A percentile compares a stretch with the other conserved stretches of the same genome.
Evolutionary conservation across 2,113 vertebrate genomes (phyloP).

Genomic region (Alethe diademata): DNA sequence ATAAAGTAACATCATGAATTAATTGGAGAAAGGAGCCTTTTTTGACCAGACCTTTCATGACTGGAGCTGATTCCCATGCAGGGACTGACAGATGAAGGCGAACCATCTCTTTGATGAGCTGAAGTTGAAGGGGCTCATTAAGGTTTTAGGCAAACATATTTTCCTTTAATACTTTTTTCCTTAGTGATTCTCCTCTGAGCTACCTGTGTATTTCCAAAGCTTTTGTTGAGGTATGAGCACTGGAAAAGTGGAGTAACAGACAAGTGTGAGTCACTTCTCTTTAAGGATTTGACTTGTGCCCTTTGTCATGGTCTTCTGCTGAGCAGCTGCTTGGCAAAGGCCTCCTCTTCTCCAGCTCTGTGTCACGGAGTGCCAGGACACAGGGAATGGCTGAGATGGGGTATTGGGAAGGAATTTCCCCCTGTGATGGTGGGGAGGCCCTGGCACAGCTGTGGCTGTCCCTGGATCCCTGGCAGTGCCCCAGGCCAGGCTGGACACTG

Average conservation of each 20-base stretch:
- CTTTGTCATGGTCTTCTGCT: neutral
- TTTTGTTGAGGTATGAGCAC: neutral
- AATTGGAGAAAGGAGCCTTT: neutral
- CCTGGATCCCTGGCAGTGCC: neutral
- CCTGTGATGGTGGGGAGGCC: neutral
- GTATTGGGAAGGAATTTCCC: neutral
- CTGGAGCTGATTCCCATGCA: neutral
- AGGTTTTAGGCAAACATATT: neutral
- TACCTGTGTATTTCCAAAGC: neutral
- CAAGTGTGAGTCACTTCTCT: neutral
- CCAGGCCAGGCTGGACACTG: neutral
- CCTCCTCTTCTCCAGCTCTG: neutral
- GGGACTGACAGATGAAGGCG: neutral
- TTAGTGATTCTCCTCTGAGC: neutral
- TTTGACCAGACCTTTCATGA: neutral
- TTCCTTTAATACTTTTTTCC: neutral
- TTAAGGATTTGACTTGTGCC: neutral
- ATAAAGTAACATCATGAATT: neutral
- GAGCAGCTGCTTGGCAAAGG: neutral
- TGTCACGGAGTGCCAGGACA: neutral
- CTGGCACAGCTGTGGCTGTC: neutral
- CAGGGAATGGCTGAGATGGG: neutral
- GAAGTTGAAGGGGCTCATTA: neutral
- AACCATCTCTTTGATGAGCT: neutral
- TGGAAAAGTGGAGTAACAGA: neutral